Conservation (phyloP, 1,140 invertebrate species). For the Apolygus lucorum region DNA sequence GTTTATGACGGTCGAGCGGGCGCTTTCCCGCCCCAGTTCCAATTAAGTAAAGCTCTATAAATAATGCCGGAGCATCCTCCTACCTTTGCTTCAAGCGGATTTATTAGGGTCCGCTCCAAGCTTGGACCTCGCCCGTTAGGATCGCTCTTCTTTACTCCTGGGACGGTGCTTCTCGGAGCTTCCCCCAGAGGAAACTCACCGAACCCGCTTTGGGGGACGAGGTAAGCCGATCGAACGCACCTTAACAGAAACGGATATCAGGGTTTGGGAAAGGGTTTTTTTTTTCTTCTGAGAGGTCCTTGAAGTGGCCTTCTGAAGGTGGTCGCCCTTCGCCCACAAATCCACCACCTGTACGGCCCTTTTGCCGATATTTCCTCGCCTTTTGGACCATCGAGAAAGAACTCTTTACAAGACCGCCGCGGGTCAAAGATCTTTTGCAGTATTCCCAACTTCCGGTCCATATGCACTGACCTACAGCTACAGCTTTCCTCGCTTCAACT, state of each 20-base stretch:
- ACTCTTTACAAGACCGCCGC: background rate
- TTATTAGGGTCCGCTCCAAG: background rate
- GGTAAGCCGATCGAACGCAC: too few species aligned
- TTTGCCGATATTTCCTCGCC: too few species aligned
- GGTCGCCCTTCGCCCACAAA: too few species aligned
- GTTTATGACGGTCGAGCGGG: background rate
- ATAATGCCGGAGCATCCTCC: background rate
- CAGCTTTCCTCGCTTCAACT: background rate
- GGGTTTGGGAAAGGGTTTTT: too few species aligned
- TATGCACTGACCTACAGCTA: background rate
- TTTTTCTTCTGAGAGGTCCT: too few species aligned
- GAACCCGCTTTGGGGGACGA: too few species aligned
- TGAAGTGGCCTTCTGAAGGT: too few species aligned
- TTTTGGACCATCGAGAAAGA: too few species aligned
- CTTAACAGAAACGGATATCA: too few species aligned
- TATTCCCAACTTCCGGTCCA: background rate
- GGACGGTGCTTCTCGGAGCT: too few species aligned
- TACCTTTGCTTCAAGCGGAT: background rate
- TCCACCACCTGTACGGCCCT: too few species aligned
- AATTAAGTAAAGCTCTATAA: background rate
- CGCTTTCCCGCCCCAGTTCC: background rate
- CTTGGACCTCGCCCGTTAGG: background rate
- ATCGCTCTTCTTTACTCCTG: background rate
- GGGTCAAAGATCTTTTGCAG: background rate
- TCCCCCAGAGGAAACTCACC: too few species aligned